Percentiles rank a stretch among this genome's conserved stretches.
These are phyloP conservation scores for Lutjanus argentimaculatus DNA, from an alignment of 2,797 vertebrate genomes.

Conservation along the genomic window DNA sequence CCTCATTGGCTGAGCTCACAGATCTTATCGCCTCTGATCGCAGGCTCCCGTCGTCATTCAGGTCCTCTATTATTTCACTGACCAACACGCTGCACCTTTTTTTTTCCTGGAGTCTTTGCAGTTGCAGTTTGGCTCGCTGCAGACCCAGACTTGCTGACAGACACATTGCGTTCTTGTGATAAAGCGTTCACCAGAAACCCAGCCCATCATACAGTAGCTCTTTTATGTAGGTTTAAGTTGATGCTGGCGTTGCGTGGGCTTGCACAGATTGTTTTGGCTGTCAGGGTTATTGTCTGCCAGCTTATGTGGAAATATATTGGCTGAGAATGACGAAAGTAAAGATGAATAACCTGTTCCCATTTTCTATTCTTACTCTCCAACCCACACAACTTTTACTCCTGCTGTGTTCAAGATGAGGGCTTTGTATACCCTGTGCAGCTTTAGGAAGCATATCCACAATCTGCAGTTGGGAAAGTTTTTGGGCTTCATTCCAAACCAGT, in stretches of 20 bases:
- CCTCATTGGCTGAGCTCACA: conserved; percentile 47
- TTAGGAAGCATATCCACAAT: conserved; percentile 41
- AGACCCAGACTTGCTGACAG: conserved; percentile 34
- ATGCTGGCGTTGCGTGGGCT: conserved; percentile 49
- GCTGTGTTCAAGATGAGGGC: conserved; percentile 37
- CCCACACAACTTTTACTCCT: conserved; percentile 60
- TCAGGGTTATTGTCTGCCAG: conserved; percentile 70
- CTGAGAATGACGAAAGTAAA: conserved; percentile 66
- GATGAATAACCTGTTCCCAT: conserved; percentile 64
- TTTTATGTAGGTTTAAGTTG: conserved; percentile 69
- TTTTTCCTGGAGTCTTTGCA: conserved; percentile 40
- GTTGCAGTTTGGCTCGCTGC: conserved; percentile 24
- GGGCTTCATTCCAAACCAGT: conserved; percentile 15
- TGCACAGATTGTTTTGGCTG: conserved; percentile 74
- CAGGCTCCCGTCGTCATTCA: conserved; percentile 59
- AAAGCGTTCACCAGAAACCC: conserved; percentile 41
- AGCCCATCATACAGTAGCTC: conserved; percentile 27
- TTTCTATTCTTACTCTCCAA: conserved; percentile 64
- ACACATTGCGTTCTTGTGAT: conserved; percentile 43
- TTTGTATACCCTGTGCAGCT: conserved; percentile 31
- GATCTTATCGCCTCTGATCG: conserved; percentile 61
- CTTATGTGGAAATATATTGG: conserved; percentile 66
- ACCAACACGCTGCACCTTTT: conserved; percentile 35
- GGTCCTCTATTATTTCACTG: conserved; percentile 51
- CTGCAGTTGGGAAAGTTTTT: conserved; percentile 51